Conservation (phyloP, 2,113 vertebrate genomes). For the Amblyopsis rosae region DNA sequence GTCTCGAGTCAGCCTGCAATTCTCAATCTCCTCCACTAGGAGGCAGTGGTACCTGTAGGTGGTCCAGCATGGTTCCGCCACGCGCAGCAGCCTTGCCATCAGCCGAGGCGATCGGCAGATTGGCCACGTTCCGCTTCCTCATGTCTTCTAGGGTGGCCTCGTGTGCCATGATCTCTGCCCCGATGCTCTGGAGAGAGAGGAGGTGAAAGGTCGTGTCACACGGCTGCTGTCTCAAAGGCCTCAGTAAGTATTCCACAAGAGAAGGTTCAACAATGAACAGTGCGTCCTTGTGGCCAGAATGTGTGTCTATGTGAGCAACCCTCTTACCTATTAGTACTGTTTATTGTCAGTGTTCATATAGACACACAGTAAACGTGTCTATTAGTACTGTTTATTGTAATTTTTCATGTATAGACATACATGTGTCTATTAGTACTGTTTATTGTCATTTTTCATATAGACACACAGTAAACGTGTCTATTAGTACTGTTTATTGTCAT, state of each 20-base stretch:
- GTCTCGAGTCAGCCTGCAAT: no score
- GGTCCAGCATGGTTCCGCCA: conserved; percentile 86
- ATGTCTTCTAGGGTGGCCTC: conserved; percentile 89
- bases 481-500: no score
- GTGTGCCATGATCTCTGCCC: conserved; percentile 87
- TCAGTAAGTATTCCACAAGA: not conserved
- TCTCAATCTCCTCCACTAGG: conserved; percentile 41
- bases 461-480: no score
- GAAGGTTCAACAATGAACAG: not conserved
- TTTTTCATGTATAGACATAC: not conserved
- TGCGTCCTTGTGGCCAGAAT: not conserved
- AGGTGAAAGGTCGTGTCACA: not conserved
- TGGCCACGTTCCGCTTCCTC: conserved; percentile 78
- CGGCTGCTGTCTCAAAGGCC: not conserved
- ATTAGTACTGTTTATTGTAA: not conserved
- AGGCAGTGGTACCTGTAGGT: conserved; percentile 85
- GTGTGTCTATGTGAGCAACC: not conserved
- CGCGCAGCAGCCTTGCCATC: conserved; percentile 80
- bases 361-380: no score
- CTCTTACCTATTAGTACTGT: no score
- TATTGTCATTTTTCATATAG: no score
- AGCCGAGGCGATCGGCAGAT: conserved; percentile 71
- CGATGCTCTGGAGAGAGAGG: conserved; percentile 80
- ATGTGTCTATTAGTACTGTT: no score
- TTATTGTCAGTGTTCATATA: not conserved